Conservation (phyloP, 2,888 invertebrate genomes). For the Cataglyphis livida region DNA sequence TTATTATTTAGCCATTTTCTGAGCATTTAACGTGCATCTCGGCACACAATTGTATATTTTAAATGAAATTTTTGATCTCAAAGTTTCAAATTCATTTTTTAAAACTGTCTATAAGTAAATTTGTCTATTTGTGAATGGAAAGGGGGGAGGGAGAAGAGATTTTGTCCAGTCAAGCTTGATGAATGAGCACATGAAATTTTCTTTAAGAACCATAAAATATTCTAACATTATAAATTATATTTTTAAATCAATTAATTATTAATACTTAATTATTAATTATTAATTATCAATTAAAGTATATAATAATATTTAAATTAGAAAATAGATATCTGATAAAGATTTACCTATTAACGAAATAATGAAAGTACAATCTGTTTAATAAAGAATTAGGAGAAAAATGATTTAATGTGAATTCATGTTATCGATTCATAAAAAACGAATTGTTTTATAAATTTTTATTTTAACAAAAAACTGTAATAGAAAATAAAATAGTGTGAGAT, state of each 20-base stretch:
- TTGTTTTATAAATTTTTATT: not conserved
- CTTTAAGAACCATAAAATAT: not conserved
- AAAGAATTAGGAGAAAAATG: not conserved
- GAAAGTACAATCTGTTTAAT: not conserved
- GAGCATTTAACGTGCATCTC: not conserved
- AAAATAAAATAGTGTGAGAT: not conserved
- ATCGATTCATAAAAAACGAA: not conserved
- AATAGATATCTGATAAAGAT: not conserved
- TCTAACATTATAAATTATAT: not conserved
- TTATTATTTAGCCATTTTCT: slow-evolving; percentile 36
- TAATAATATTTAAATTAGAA: slow-evolving; percentile 14
- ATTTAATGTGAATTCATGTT: not conserved
- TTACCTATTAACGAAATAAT: not conserved
- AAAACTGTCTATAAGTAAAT: not conserved
- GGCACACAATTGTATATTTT: slow-evolving; percentile 22
- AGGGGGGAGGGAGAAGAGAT: not conserved
- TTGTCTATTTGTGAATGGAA: not conserved
- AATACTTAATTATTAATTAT: not conserved
- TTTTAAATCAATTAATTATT: not conserved
- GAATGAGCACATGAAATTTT: not conserved
- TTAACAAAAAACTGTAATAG: slow-evolving; percentile 7
- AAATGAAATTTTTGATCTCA: slow-evolving; percentile 36
- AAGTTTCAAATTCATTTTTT: not conserved
- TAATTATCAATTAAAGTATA: not conserved
- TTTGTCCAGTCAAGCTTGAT: not conserved